These are phyloP conservation scores for Eubucco bourcierii DNA, from an alignment of 2,113 vertebrate genomes.

Conservation along the genomic window DNA sequence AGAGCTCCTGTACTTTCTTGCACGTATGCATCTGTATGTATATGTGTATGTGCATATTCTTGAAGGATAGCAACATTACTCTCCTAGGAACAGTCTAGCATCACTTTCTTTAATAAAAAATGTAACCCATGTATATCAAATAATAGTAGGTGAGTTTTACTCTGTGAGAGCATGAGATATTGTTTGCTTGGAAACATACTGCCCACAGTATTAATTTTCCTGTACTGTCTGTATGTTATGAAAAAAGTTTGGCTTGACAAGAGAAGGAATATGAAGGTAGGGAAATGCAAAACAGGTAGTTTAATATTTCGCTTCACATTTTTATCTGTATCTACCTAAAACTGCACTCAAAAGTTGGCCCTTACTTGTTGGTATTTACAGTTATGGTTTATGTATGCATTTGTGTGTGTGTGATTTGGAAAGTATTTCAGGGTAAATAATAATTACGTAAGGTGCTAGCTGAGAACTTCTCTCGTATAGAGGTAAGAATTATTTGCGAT, in stretches of 20 bases:
- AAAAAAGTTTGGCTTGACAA: background rate
- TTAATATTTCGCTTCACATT: background rate
- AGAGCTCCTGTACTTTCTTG: background rate
- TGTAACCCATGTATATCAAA: background rate
- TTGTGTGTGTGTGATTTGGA: background rate
- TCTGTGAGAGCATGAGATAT: background rate
- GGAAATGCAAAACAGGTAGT: background rate
- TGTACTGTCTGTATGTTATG: background rate
- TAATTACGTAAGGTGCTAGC: background rate
- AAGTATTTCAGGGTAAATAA: background rate
- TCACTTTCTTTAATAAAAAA: background rate
- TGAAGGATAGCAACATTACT: background rate
- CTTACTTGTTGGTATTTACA: background rate
- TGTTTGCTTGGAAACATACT: background rate
- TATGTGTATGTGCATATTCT: background rate
- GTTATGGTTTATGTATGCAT: background rate
- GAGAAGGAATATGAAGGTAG: background rate
- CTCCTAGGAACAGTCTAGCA: background rate
- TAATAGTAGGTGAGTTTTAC: background rate
- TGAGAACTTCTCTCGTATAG: background rate
- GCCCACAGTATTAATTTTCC: background rate
- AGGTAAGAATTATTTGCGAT: background rate
- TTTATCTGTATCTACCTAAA: background rate
- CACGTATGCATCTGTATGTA: fast-evolving
- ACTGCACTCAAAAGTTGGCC: background rate